Base-by-base conservation (phyloP, 2,888 invertebrate genomes). In the Fragum fragum region DNA sequence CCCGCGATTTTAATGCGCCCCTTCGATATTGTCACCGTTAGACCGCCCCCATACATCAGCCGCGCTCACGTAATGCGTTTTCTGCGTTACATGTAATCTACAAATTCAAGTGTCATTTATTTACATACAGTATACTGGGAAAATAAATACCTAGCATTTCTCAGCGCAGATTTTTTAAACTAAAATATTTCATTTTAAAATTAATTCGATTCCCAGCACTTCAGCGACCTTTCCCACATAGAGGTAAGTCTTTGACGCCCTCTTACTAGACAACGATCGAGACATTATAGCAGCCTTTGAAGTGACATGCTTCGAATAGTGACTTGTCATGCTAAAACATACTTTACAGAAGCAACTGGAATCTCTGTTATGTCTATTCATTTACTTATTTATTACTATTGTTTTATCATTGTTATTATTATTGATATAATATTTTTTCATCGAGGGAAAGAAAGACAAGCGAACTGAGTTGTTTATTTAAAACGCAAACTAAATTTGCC, bases 91-190 rank as follows among this genome's bases (percentile, higher is more conserved):
- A 26, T 42, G 66, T 66, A 66, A 66, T 66, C 66, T 66, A 66
- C 66, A 66, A 66, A 39, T 66, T 66, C 66, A 66, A 66, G 66
- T 66, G 66, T 66, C 66, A 66, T 66, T 66, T 66, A 66, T 66
- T 66, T 66, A 66, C 36, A 66, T 66, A 66, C 66, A 23, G 42
- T 42, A 66, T 23, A 66, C 66, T 66, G 66, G 66, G 66, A 66
- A 66, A 66, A 66, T 66, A 66, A 66, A 66, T 66, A 66, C 66
- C 42, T 42, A 42, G 42, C 66, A 66, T 66, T 66, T 66, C 66
- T 66, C 66, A 66, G 42, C 66, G 26, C 21, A 7, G 42, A 23
- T 32, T 66, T 66, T 63, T 66, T 21, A 66, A 42, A 39, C 42
- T 42, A 42, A 36, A 66, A 66, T 66, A 42, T 66, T 66, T 39